Base-by-base conservation (phyloP, 64 coral and sea anemone genomes). In the Acropora tenuis region DNA sequence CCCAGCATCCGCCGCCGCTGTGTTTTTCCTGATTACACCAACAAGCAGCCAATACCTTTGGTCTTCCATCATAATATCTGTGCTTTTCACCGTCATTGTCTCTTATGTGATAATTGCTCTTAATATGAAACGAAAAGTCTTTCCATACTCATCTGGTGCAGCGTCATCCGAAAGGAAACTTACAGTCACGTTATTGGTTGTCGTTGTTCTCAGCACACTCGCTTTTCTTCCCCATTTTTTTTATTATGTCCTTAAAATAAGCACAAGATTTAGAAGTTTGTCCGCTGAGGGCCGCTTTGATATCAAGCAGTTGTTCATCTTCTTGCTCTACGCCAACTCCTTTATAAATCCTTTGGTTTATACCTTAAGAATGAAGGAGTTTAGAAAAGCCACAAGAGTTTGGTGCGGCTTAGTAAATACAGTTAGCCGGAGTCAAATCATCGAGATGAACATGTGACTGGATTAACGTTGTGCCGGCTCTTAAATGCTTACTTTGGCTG, bases 111-210 rank as follows among this genome's bases (percentile, higher is more conserved):
- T 69, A 8, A 48, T 84, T 69, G 48, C 43, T 3, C 0, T 69
- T 16, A 69, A 67, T 47, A 43, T 84, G 5, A 13, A n/a, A 68
- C 45, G 15, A 12, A 68, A 19, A 5, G 55, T 55, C 44, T 15
- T 13, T 8, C 42, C 60, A 1, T 43, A 69, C 4, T 4, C 12
- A 65, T 45, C 3, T 84, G 80, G 80, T 1, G 13, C 80, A 20
- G 4, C 2, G 0, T 3, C 8, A 2, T 77, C 46, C 1, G 45
- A 85, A 8, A 69, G 44, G 44, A 69, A 85, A 48, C 65, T 85
- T 1, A n/a, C 82, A 20, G 16, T 85, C 1, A 85, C 82, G 5
- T 49, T 85, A 30, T 85, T 85, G 6, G 72, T 85, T 30, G 82
- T 71, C 13, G 72, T 65, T 85, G 82, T 1, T 10, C 41, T 85